phyloP scores from a whole-genome alignment of 2,113 vertebrate genomes.

The Catharus bicknelli region DNA sequence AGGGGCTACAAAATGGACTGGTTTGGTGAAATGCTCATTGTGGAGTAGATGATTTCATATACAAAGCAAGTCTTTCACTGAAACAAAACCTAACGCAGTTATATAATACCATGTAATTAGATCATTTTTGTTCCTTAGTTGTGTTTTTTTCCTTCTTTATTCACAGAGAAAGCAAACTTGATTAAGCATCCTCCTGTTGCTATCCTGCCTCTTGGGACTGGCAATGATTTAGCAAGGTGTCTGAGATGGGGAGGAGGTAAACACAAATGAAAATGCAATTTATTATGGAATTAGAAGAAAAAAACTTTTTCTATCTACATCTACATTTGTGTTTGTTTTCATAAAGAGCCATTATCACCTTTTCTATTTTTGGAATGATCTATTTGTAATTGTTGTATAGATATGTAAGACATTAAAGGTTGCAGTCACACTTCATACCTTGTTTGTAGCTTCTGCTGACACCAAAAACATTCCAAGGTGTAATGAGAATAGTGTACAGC shows the following conservation, averaged over 20 bases:
- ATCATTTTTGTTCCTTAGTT: background rate
- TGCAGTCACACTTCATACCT: background rate
- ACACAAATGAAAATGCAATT: background rate
- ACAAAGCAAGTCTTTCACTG: background rate
- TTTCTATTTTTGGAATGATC: background rate
- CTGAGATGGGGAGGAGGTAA: constrained; percentile 98
- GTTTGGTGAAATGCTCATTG: background rate
- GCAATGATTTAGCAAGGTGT: constrained; percentile 94
- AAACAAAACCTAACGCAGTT: background rate
- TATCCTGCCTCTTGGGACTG: constrained; percentile 94
- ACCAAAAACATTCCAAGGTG: background rate
- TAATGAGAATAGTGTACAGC: background rate
- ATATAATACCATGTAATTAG: background rate
- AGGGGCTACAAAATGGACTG: background rate
- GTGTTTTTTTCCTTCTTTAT: constrained; percentile 26
- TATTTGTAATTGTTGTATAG: background rate
- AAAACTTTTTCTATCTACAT: background rate
- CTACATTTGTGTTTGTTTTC: background rate
- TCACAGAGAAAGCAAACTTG: constrained; percentile 91
- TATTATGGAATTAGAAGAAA: background rate
- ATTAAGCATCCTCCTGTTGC: constrained; percentile 91
- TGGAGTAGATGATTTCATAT: background rate
- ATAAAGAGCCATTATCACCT: background rate
- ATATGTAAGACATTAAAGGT: background rate
- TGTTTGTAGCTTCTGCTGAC: background rate